Evolutionary conservation across 2,113 vertebrate species (phyloP), one percentile per base, ranked within the genome.

Genomic region (Oryzias curvinotus): DNA sequence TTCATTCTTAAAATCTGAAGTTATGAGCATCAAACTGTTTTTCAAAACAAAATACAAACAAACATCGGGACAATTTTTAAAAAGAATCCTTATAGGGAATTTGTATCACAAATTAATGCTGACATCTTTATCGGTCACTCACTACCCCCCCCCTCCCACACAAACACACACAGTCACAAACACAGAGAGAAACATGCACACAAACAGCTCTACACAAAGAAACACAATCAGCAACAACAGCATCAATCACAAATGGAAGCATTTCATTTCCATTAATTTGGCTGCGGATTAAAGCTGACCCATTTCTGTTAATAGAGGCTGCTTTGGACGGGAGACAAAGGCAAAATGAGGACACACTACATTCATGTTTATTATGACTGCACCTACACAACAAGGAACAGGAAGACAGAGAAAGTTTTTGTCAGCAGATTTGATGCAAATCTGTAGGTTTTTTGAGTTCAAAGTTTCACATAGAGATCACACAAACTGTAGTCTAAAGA

Each of bases 251-350:
- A 87, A 87, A 83, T 79, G 73, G 57, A 85, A 81, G 75, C 68
- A 56, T 91, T 87, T 88, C 78, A 87, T 87, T 89, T 84, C 76
- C 83, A 90, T 88, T 86, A 85, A 90, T 89, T 87, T 87, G 79
- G 74, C 72, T 71, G 65, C 75, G 86, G 91, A 92, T 92, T 90
- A 90, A 89, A 90, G 75, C 75, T 87, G 90, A 89, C 88, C 88
- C 77, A 89, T 86, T 88, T 91, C 59, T 75, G 75, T 84, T 89
- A 90, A 91, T 87, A 70, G 77, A 74, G 81, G 57, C 60, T 74
- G 70, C 75, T 81, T 85, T 87, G 73, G 77, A 85, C 85, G 78
- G 81, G 75, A 70, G 65, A 73, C 65, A 68, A 16, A 30, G 69
- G 47, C 62, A 72, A 36, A 36, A 78, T 52, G 73, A 80, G 84